Evolutionary conservation across 2,888 invertebrate species (phyloP).

Genomic region (Neuroscelio doddi): DNA sequence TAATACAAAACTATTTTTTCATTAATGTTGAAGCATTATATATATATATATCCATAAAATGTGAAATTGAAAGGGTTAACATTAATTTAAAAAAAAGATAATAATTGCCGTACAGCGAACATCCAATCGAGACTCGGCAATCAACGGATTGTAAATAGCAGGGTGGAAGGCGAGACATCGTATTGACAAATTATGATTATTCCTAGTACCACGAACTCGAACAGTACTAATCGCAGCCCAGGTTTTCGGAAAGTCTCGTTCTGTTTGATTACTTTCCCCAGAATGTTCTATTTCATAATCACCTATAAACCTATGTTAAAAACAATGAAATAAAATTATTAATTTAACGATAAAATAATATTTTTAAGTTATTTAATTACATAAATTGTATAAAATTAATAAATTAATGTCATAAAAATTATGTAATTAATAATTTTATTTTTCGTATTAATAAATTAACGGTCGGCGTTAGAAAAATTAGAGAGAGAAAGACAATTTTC

Average conservation of each 20-base stretch:
- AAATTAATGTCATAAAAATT: no score
- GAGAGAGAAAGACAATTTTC: no score
- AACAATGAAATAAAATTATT: conserved; percentile 20
- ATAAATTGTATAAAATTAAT: no score
- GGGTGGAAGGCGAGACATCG: conserved; percentile 90
- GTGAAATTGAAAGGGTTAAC: no score
- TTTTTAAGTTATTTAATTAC: no score
- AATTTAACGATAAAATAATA: conserved; percentile 7
- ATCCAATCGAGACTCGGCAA: conserved; percentile 86
- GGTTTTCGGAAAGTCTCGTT: conserved; percentile 87
- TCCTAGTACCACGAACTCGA: conserved; percentile 85
- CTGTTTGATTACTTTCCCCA: conserved; percentile 81
- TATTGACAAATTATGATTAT: conserved; percentile 84
- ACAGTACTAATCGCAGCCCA: conserved; percentile 91
- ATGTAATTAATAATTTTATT: no score
- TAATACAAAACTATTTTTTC: no score
- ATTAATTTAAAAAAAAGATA: no score
- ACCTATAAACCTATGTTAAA: conserved; percentile 65
- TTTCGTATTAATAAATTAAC: no score
- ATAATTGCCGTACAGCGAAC: conserved; percentile 88
- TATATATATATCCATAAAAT: no score
- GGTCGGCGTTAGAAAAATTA: no score
- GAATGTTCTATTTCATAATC: conserved; percentile 61
- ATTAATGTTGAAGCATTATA: no score
- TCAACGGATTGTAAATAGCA: conserved; percentile 80